Conservation (phyloP, 2,797 vertebrate genomes). For the Delichon dasypus region DNA sequence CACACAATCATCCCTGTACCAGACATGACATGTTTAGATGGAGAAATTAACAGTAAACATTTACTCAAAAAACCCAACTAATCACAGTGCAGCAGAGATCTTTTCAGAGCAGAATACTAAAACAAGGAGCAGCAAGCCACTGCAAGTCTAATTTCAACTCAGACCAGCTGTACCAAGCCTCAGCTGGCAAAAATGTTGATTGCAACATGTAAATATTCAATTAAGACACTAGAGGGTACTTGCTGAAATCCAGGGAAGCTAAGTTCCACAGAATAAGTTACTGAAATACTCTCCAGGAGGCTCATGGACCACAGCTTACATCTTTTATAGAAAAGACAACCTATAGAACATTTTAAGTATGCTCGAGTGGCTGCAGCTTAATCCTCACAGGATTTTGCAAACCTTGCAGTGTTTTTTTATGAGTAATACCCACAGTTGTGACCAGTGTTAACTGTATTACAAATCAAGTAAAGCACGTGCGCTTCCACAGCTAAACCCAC, state of each 20-base stretch:
- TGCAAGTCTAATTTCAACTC: neutral
- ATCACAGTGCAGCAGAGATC: neutral
- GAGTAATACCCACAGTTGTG: neutral
- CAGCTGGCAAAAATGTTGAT: neutral
- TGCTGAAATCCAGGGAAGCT: neutral
- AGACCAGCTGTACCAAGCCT: neutral
- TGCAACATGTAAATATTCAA: neutral
- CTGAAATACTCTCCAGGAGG: neutral
- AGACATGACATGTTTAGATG: neutral
- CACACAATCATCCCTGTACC: neutral
- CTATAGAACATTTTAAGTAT: neutral
- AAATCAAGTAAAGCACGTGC: accelerated
- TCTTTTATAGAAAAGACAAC: neutral
- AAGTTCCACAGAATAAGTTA: neutral
- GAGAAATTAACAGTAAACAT: neutral
- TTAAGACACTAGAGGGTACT: neutral
- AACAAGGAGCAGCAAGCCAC: neutral
- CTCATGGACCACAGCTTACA: neutral
- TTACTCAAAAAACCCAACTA: neutral
- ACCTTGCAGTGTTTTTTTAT: accelerated
- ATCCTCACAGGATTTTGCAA: neutral
- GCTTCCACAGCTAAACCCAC: neutral
- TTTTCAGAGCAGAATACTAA: neutral
- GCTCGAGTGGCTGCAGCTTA: neutral
- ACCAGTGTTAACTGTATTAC: neutral